phyloP scores from a whole-genome alignment of 2,888 invertebrate genomes.

The Macaria liturata region DNA sequence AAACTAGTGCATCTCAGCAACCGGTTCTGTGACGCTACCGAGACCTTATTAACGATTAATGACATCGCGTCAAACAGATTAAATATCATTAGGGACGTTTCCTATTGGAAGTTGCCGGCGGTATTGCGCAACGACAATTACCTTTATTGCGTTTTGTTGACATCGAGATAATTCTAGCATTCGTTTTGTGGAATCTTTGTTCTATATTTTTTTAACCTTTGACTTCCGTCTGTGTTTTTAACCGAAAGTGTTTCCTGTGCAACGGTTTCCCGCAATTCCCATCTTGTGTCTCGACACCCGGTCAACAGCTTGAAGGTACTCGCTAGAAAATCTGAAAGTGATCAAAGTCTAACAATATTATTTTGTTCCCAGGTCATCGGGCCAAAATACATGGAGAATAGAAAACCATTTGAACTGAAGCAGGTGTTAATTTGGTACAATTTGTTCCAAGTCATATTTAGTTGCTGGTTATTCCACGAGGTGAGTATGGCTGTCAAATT shows the following conservation, averaged over 20 bases:
- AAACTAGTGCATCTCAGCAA: background rate
- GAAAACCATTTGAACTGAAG: slow-evolving; percentile 91
- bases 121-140: slow-evolving; percentile 31
- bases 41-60: slow-evolving; percentile 37
- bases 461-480: slow-evolving; percentile 89
- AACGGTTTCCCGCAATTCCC: too few relatives aligned
- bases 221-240: background rate
- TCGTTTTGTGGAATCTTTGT: too few relatives aligned
- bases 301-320: too few relatives aligned
- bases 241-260: background rate
- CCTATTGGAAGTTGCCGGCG: slow-evolving; percentile 43
- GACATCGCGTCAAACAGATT: slow-evolving; percentile 38
- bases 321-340: too few relatives aligned
- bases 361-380: slow-evolving; percentile 84
- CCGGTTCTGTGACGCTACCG: slow-evolving; percentile 22
- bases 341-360: background rate
- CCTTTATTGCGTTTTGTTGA: slow-evolving; percentile 15
- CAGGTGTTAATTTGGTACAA: slow-evolving; percentile 92
- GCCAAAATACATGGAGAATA: slow-evolving; percentile 92
- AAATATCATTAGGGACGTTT: slow-evolving; percentile 44
- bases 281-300: too few relatives aligned
- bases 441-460: slow-evolving; percentile 91
- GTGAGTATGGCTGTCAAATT: slow-evolving; percentile 59
- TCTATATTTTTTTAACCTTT: background rate
- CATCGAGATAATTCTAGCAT: slow-evolving; percentile 4